phyloP scores from a whole-genome alignment of 2,797 vertebrate species.

The Phataginus tricuspis region DNA sequence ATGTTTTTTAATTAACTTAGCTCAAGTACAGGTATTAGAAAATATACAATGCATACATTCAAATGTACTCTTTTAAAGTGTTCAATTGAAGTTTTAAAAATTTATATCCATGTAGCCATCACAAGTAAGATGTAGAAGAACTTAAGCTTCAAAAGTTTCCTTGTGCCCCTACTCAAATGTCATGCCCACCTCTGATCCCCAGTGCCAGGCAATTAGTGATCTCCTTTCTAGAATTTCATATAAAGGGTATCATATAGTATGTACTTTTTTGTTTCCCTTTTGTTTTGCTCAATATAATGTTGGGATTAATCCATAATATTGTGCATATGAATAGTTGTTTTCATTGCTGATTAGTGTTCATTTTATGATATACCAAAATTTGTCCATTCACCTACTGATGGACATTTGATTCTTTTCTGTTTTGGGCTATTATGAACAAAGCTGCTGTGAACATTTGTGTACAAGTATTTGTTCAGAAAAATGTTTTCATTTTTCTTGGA shows the following conservation, averaged over 20 bases:
- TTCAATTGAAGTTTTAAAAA: constrained; percentile 1
- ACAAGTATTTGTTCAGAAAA: not conserved
- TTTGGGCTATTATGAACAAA: not conserved
- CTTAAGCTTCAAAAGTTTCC: not conserved
- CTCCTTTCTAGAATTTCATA: not conserved
- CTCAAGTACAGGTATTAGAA: not conserved
- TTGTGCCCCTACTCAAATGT: not conserved
- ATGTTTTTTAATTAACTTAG: not conserved
- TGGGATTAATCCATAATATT: not conserved
- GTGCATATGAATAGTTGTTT: not conserved
- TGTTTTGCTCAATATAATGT: not conserved
- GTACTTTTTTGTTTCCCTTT: not conserved
- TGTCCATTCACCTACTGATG: not conserved
- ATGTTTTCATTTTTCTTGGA: not conserved
- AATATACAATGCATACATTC: not conserved
- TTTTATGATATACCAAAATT: not conserved
- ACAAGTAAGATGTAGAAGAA: not conserved
- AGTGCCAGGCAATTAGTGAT: not conserved
- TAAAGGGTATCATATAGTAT: not conserved
- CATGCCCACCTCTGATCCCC: not conserved
- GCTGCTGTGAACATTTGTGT: not conserved
- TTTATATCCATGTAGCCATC: not conserved
- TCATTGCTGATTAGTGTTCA: not conserved
- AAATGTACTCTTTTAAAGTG: not conserved
- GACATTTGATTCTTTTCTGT: not conserved